Base-by-base conservation (phyloP, 2,113 vertebrate species). In the Echinops telfairi region DNA sequence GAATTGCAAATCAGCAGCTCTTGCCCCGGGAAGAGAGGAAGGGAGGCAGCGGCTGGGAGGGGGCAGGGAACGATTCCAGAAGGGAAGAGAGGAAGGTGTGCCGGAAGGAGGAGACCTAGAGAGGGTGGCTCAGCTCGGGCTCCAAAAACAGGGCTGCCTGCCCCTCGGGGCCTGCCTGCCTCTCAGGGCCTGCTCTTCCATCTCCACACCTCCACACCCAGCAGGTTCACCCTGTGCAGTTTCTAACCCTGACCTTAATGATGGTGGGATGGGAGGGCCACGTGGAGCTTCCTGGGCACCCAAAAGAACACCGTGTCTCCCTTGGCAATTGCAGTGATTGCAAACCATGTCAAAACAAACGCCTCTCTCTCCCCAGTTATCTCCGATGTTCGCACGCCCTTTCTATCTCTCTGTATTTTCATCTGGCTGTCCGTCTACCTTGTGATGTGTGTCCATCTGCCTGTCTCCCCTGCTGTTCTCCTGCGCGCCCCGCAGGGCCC, bases 1-100 rank as follows among this genome's bases (percentile, higher is more conserved):
- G 96, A 97, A 97, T 96, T 97, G 96, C 95, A 96, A 97, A 97
- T 97, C 96, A 97, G 87, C 96, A 97, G 92, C 91, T 96, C 96
- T 89, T 95, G 95, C 95, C 96, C 97, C 95, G 36, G 93, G 93
- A 94, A 96, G 92, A 95, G 88, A 93, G 87, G 80, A 86, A 91
- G 71, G 92, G 95, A 90, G 93, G 93, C 25, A 23, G 94, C 31
- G 2, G 10, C 47, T 1, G 19, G 38, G 84, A 92, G 91, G 88
- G 89, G 94, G 94, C 78, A 73, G 96, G 96, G 96, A 88, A 78
- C 68, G 93, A 96, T 81, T 95, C 84, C 88, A 36, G 92, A 84
- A 95, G 79, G 23, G 85, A 86, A 64, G 29, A 64, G 47, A 96
- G 75, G 80, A 90, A 89, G 92, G 92, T 70, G 62, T 80, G 73